A percentile compares a stretch with the other conserved stretches of the same genome.
Conservation (phyloP, 2,888 invertebrate species). For the Chorisops tibialis region DNA sequence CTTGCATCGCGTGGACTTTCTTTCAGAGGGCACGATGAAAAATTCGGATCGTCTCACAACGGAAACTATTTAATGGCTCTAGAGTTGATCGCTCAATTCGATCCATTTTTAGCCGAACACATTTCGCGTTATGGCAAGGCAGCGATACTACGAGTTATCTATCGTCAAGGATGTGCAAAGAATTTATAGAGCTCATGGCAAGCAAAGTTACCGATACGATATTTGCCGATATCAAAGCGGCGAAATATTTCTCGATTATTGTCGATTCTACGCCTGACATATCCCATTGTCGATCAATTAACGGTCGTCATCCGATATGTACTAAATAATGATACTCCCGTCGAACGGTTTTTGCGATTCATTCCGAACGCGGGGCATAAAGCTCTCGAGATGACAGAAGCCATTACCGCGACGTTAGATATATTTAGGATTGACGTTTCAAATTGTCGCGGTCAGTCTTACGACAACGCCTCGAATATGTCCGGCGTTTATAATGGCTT, state of each 20-base stretch:
- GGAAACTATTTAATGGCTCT: neutral
- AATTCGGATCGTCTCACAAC: neutral
- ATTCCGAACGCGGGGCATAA: conserved; percentile 4
- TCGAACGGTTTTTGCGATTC: neutral
- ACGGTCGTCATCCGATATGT: conserved; percentile 20
- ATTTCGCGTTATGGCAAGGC: neutral
- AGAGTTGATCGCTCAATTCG: no score
- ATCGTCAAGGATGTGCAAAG: no score
- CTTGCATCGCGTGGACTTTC: conserved; percentile 19
- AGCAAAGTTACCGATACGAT: neutral
- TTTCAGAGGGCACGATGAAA: conserved; percentile 18
- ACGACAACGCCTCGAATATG: conserved; percentile 40
- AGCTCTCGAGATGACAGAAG: neutral
- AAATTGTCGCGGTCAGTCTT: conserved; percentile 25
- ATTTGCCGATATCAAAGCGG: conserved; percentile 17
- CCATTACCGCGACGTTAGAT: neutral
- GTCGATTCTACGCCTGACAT: conserved; percentile 28
- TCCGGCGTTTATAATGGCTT: conserved; percentile 40
- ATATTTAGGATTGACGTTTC: no score
- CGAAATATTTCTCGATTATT: conserved; percentile 20
- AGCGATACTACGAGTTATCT: neutral
- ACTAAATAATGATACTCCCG: neutral
- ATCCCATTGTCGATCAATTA: conserved; percentile 21
- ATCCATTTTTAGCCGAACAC: no score
- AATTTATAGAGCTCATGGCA: neutral